Percentiles rank a stretch among this genome's conserved stretches.
phyloP scores from a whole-genome alignment of 2,797 vertebrate genomes.

The Trachops cirrhosus region DNA sequence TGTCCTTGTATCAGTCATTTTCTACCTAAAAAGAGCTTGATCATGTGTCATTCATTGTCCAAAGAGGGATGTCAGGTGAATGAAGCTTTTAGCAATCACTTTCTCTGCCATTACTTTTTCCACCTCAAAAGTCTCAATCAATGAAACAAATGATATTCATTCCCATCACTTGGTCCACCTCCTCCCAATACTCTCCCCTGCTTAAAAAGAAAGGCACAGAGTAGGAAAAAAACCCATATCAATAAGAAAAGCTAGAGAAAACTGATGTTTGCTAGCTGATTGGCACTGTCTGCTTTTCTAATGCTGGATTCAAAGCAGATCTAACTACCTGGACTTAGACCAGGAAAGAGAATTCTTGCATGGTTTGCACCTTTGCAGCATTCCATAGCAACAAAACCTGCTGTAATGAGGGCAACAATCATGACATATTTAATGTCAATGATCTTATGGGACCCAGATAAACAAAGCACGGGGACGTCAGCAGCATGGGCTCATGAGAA shows the following conservation, averaged over 20 bases:
- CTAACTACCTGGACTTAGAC: constrained; percentile 45
- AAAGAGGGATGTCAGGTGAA: constrained; percentile 37
- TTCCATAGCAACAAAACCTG: constrained; percentile 22
- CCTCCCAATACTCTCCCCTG: background rate
- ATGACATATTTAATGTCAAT: background rate
- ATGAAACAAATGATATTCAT: constrained; percentile 25
- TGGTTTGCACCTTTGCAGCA: constrained; percentile 25
- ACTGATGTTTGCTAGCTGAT: background rate
- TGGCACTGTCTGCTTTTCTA: background rate
- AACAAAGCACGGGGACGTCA: background rate
- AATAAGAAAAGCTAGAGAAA: background rate
- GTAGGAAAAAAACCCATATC: background rate
- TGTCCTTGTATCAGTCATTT: constrained; percentile 43
- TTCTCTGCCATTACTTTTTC: background rate
- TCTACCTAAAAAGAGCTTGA: constrained; percentile 36
- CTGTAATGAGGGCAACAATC: background rate
- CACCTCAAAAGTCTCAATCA: background rate
- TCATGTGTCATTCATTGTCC: background rate
- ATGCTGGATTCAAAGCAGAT: background rate
- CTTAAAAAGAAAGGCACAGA: background rate
- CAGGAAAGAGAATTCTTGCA: background rate
- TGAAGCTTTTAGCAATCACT: constrained; percentile 23
- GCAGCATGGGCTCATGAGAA: background rate
- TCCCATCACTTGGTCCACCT: background rate
- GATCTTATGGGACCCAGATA: background rate